Conservation (phyloP, 35 echinoderm and acorn worm species). For the Lytechinus pictus region DNA sequence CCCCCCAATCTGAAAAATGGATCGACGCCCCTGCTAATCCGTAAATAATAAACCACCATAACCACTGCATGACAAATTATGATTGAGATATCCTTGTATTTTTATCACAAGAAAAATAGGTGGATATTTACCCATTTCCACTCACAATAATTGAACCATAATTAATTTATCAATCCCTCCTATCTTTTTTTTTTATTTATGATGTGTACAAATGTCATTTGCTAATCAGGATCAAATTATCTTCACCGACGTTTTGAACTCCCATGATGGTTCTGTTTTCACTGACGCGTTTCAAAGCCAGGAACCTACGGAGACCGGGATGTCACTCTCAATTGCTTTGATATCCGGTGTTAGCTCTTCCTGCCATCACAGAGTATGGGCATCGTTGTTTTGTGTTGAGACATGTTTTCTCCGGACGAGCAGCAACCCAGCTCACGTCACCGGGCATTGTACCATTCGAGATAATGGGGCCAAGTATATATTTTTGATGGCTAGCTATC, state of each 20-base stretch:
- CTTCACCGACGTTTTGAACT: background rate
- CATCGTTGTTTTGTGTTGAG: background rate
- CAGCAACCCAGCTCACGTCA: background rate
- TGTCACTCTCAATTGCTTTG: conserved; percentile 42
- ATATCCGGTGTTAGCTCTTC: conserved; percentile 7
- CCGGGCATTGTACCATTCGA: background rate
- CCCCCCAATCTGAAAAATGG: too few relatives aligned
- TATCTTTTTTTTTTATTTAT: background rate
- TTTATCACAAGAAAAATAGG: background rate
- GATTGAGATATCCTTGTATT: background rate
- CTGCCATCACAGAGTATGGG: background rate
- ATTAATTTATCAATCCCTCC: background rate
- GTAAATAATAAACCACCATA: background rate
- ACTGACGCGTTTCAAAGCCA: background rate
- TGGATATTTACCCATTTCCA: background rate
- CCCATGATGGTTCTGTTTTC: background rate
- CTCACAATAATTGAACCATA: background rate
- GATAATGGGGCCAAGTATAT: background rate
- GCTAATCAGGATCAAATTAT: background rate
- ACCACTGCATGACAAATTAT: background rate
- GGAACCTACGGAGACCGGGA: conserved; percentile 7
- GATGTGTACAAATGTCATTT: background rate
- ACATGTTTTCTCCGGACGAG: background rate
- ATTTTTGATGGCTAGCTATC: background rate
- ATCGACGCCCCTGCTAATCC: too few relatives aligned